Evolutionary conservation across 2,888 invertebrate species (phyloP).

Genomic region (Meliscaeva auricollis): DNA sequence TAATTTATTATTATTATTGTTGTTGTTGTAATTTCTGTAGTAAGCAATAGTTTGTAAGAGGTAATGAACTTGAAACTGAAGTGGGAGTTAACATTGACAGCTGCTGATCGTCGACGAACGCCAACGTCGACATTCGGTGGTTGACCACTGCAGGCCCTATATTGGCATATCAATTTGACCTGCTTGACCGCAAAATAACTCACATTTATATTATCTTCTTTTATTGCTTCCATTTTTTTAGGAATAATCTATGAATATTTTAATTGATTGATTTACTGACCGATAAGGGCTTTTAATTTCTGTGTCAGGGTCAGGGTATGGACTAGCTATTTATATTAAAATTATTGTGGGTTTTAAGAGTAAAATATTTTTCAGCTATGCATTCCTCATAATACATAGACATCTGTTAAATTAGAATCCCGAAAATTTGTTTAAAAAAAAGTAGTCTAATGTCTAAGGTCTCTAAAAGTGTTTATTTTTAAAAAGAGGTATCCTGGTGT

Average conservation of each 20-base stretch:
- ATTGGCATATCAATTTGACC: conserved; percentile 29
- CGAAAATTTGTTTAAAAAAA: no score
- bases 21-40: conserved; percentile 21
- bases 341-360: neutral
- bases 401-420: no score
- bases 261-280: conserved; percentile 3
- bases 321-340: neutral
- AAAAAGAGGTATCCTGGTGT: no score
- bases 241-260: conserved; percentile 3
- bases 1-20: neutral
- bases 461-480: no score
- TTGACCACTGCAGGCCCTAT: conserved; percentile 33
- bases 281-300: conserved; percentile 6
- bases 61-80: conserved; percentile 72
- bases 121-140: conserved; percentile 3
- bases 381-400: no score
- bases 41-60: conserved; percentile 48
- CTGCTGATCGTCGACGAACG: neutral
- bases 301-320: conserved; percentile 21
- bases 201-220: neutral
- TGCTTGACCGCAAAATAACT: conserved; percentile 50
- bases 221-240: conserved; percentile 1
- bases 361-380: no score
- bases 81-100: conserved; percentile 52
- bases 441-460: no score